Conservation (phyloP, 2,797 vertebrate genomes). For the Myoxocephalus aenaeus region DNA sequence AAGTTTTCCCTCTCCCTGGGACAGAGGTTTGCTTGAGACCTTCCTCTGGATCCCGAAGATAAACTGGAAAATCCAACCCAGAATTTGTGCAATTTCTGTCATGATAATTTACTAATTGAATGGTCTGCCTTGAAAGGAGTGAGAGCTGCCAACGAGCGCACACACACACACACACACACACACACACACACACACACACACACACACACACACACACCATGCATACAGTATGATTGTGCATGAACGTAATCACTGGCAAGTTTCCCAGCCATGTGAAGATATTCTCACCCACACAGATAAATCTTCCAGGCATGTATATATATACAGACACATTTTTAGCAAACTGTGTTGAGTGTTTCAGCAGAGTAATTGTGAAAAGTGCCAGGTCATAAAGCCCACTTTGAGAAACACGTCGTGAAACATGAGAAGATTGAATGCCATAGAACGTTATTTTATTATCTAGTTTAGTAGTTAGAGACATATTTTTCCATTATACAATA, state of each 20-base stretch:
- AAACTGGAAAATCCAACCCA: not conserved
- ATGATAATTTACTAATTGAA: not conserved
- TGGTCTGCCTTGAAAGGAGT: not conserved
- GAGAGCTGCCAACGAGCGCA: not conserved
- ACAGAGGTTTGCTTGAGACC: not conserved
- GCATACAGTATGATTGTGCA: constrained; percentile 19
- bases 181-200: too few species aligned
- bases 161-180: too few species aligned
- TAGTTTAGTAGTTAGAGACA: too few species aligned
- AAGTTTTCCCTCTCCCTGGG: not conserved
- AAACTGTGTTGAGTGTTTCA: too few species aligned
- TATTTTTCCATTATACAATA: too few species aligned
- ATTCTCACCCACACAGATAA: constrained; percentile 46
- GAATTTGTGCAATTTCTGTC: not conserved
- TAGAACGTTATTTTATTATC: too few species aligned
- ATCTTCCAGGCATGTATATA: constrained; percentile 17
- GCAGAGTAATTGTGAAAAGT: too few species aligned
- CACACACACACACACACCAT: not conserved
- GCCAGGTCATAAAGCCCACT: too few species aligned
- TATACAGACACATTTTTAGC: too few species aligned
- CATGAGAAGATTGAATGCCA: too few species aligned
- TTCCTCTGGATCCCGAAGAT: not conserved
- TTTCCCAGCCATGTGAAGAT: constrained; percentile 16
- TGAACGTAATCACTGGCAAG: constrained; percentile 20
- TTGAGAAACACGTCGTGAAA: too few species aligned